Base-by-base conservation (phyloP, 2,888 invertebrate species). In the Euproctis similis region DNA sequence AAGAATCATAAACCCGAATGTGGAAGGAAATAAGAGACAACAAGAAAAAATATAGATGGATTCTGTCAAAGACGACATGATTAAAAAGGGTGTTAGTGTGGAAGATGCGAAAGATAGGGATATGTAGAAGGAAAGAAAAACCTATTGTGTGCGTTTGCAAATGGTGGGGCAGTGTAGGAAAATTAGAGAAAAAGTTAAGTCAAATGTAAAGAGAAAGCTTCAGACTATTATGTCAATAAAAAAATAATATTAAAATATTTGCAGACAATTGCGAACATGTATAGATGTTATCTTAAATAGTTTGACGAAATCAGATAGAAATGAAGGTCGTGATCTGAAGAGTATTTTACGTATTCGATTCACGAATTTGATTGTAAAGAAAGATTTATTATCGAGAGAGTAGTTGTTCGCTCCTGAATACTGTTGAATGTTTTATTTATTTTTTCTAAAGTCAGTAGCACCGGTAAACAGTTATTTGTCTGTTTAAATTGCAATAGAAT, bases 391-490 rank as follows among this genome's bases (percentile, higher is more conserved):
- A 42, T 34, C 36, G 30, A 20, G n/a, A 40, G 31, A 25, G 35
- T 40, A 22, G 38, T 52, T 51, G 47, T 48, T 48, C 46, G 58
- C 59, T 59, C 46, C 60, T 55, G 54, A 58, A 63, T 65, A 68
- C 67, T 61, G 65, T 65, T 67, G 59, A 65, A 44, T 38, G 34
- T 57, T 36, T n/a, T n/a, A n/a, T n/a, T n/a, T n/a, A n/a, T n/a
- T n/a, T n/a, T 47, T 49, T 34, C 39, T 47, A 55, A 47, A 54
- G 49, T 52, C 54, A 54, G 56, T 59, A 59, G 58, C 60, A 60
- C 38, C 37, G 36, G 56, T 52, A 54, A 70, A 76, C 80, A 74
- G 78, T 76, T 78, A 77, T 49, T n/a, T 63, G 62, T 76, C 75
- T 75, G 74, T 77, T 73, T 64, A 57, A 68, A 70, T 62, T 58